Evolutionary conservation across 2,113 vertebrate species (phyloP), one percentile per base, ranked within the genome.

Genomic region (Catharus bicknelli): DNA sequence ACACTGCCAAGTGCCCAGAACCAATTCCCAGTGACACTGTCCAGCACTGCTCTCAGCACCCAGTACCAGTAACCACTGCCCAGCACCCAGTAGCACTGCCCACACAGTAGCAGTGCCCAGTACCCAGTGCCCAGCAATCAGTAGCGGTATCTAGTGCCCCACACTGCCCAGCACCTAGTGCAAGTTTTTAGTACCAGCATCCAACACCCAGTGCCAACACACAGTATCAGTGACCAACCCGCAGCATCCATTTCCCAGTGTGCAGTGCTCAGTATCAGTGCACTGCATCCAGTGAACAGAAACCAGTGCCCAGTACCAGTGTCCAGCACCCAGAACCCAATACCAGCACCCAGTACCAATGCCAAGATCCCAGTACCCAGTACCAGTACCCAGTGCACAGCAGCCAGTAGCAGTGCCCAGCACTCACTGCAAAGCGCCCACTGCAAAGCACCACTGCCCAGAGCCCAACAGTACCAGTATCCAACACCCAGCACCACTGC

Each of bases 211-310:
- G 61, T 34, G 16, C 45, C 20, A 43, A 19, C 43, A 50, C 11
- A 11, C 59, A 40, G 36, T 53, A 53, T 32, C 14, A 59, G 62
- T 43, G 17, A n/a, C 58, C 58, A 63, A 36, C 17, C 17, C 2
- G 0, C 22, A 47, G 40, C 13, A 54, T 63, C 58, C 81, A 55
- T 6, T 9, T 22, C 40, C 3, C 40, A 73, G 3, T 63, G n/a
- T 0, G 0, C 34, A 30, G 61, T 29, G 5, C 25, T 50, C 43
- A 50, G 26, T 22, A 54, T 4, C 43, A 58, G 19, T 38, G 22
- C 11, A 7, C 25, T 69, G 23, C 19, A n/a, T 5, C 30, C 45
- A 51, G 15, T 13, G 19, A 32, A 13, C 13, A 53, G 23, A 5
- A 40, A 14, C 38, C 59, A 40, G 38, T 23, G 9, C 19, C 26